phyloP scores from a whole-genome alignment of 2,113 vertebrate species.

The Trichomycterus rosablanca region DNA sequence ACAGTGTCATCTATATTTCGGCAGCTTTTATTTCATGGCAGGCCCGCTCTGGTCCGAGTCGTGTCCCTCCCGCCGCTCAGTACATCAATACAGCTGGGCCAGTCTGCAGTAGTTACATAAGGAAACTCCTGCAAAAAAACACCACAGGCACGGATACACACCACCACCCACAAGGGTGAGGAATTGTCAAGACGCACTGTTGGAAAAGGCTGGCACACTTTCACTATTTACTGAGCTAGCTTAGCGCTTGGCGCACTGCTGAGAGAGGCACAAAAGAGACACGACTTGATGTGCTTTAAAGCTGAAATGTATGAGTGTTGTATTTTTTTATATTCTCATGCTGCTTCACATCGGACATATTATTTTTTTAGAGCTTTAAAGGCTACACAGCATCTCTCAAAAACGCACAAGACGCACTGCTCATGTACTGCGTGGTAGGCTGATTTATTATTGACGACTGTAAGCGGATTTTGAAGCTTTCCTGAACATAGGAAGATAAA shows the following conservation, averaged over 20 bases:
- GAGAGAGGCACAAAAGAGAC: neutral
- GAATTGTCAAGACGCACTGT: conserved; percentile 17
- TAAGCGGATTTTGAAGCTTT: neutral
- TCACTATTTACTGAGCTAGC: conserved; percentile 10
- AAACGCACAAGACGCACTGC: conserved; percentile 56
- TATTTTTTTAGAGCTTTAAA: no score
- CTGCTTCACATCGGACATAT: no score
- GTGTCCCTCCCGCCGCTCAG: conserved; percentile 36
- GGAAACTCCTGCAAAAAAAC: conserved; percentile 37
- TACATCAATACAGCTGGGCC: conserved; percentile 53
- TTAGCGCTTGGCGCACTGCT: conserved; percentile 19
- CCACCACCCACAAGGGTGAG: conserved; percentile 16
- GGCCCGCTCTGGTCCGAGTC: conserved; percentile 43
- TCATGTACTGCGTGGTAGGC: conserved; percentile 51
- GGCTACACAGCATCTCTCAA: conserved; percentile 29
- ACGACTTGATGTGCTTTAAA: neutral
- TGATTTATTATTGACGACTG: conserved; percentile 58
- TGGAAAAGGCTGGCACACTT: conserved; percentile 9
- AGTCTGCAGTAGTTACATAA: conserved; percentile 58
- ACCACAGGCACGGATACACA: conserved; percentile 23
- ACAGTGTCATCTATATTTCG: no score
- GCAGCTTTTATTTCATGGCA: no score
- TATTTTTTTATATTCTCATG: no score
- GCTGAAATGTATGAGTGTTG: no score
- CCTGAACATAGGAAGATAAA: neutral